phyloP scores from a whole-genome alignment of 2,797 vertebrate genomes.

The Onychomys torridus region DNA sequence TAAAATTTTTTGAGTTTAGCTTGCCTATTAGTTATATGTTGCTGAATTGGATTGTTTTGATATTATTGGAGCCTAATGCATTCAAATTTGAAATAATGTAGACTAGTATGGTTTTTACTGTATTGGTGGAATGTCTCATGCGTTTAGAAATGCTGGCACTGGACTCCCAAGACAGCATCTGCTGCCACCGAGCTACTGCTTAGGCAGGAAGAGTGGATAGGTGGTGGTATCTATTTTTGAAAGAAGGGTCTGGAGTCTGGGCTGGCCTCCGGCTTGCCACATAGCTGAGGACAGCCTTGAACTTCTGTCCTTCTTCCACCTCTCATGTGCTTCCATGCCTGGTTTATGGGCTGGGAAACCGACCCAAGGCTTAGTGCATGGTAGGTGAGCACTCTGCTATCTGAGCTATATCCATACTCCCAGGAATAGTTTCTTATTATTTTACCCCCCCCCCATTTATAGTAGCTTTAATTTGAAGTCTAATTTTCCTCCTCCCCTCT shows the following conservation, averaged over 20 bases:
- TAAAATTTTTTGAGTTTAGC: not conserved
- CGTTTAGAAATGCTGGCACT: not conserved
- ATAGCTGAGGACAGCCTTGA: not conserved
- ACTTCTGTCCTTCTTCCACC: not conserved
- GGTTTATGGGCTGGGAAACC: not conserved
- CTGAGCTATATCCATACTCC: not conserved
- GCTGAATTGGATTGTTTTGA: constrained; percentile 45
- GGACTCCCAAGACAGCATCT: constrained; percentile 8
- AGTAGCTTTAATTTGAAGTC: constrained; percentile 51
- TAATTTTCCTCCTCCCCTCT: not conserved
- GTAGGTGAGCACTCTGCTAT: not conserved
- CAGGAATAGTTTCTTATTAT: constrained; percentile 39
- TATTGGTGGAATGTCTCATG: not conserved
- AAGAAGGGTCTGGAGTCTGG: not conserved
- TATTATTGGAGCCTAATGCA: constrained; percentile 19
- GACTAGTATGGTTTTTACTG: not conserved
- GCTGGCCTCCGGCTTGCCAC: not conserved
- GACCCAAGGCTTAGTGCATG: not conserved
- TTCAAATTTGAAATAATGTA: constrained; percentile 61
- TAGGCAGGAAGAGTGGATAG: not conserved
- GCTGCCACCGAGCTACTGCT: constrained; percentile 39
- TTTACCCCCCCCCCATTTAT: not conserved
- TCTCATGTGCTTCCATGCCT: not conserved
- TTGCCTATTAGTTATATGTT: not conserved
- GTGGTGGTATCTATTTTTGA: not conserved